Percentiles rank a stretch among this genome's conserved stretches.
phyloP scores from a whole-genome alignment of 2,797 vertebrate genomes.

The Enteromius trimaculatus region DNA sequence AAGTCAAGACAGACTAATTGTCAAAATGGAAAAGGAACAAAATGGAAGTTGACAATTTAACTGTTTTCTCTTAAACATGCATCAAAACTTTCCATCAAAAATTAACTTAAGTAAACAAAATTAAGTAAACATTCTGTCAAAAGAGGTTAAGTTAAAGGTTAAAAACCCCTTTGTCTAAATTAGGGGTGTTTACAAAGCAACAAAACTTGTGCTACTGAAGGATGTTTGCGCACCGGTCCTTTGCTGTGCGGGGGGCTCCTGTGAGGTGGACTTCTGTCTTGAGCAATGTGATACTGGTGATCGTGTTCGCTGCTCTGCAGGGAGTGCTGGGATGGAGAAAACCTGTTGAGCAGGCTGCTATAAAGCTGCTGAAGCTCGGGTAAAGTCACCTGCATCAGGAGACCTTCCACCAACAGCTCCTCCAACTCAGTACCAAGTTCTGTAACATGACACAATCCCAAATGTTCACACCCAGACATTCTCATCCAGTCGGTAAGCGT shows the following conservation, averaged over 20 bases:
- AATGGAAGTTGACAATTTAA: not conserved
- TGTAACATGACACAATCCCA: constrained; percentile 58
- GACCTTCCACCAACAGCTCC: constrained; percentile 95
- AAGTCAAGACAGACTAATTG: not conserved
- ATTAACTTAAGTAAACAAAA: not conserved
- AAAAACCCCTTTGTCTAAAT: not conserved
- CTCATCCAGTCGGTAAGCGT: not conserved
- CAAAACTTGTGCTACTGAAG: not conserved
- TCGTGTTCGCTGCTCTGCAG: constrained; percentile 72
- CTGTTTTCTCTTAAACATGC: not conserved
- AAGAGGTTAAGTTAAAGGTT: not conserved
- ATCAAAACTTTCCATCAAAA: no score
- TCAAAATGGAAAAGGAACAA: no score
- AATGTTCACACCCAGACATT: not conserved
- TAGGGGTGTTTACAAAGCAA: not conserved
- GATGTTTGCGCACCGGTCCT: constrained; percentile 36
- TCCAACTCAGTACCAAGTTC: constrained; percentile 86
- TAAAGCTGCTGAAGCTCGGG: constrained; percentile 96
- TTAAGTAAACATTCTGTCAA: not conserved
- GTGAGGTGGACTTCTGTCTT: constrained; percentile 56
- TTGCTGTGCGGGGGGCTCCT: constrained; percentile 39
- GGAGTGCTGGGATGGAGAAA: constrained; percentile 74
- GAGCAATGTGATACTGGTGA: constrained; percentile 60
- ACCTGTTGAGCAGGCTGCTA: constrained; percentile 84
- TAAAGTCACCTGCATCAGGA: constrained; percentile 94